Base-by-base conservation (phyloP, 2,113 vertebrate genomes). In the Zosterops borbonicus region DNA sequence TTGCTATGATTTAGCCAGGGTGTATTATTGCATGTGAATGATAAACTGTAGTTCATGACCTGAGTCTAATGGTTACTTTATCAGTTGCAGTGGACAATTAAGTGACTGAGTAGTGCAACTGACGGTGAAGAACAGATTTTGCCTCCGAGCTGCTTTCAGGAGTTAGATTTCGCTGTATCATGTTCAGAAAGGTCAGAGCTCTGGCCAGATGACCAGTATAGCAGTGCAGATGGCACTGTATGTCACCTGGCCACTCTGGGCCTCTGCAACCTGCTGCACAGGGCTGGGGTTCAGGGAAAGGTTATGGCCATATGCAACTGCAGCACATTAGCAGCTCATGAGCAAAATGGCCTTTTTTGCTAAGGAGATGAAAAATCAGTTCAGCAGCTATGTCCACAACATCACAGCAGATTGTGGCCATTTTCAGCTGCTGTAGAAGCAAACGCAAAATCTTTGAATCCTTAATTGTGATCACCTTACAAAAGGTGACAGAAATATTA, bases 121-220 rank as follows among this genome's bases (percentile, higher is more conserved):
- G 97, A 97, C 88, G 89, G 97, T 92, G 96, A 98, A 95, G 98
- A 98, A 98, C 97, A 98, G 97, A 98, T 98, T 98, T 98, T 98
- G 97, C 98, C 98, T 98, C 96, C 96, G 18, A 98, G 98, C 97
- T 95, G 90, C 96, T 98, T 97, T 98, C 95, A 97, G 97, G 97
- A 98, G 97, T 98, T 98, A 83, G 92, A 96, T 98, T 98, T 98
- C 98, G 94, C 96, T 97, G 96, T 98, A 98, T 98, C 98, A 96
- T 98, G 97, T 98, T 98, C 97, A 90, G 92, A 98, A 98, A 98
- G 98, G 98, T 98, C 98, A 97, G 85, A 97, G 94, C 97, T 97
- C 95, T 95, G 98, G 94, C 97, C 98, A 98, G 98, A 98, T 98
- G 98, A 98, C 98, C 98, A 98, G 89, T 96, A 94, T 95, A 96